Evolutionary conservation across 1,140 invertebrate genomes (phyloP), one percentile per base, ranked within the genome.

Genomic region (Halictus rubicundus): DNA sequence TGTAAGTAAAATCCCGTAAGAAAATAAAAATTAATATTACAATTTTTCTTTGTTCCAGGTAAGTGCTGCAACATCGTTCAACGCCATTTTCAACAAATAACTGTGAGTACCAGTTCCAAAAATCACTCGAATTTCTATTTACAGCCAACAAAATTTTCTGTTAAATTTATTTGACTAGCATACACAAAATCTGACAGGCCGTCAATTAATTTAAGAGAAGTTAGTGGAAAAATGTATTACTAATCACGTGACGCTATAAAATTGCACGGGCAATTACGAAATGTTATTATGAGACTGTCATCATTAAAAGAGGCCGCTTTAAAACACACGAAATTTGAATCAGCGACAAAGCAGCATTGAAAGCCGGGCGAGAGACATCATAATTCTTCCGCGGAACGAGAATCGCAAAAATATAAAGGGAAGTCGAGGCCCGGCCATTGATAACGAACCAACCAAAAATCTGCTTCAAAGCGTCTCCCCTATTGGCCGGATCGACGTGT

Each of bases 391-490:
- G 23, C 25, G 32, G 9, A 2, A 32, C 23, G 37, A 9, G 37
- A 25, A 37, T 19, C 52, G 9, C 8, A 21, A 68, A 68, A 76
- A 68, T 68, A 68, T 68, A 59, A 76, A 68, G 59, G 37, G 64
- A 32, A 59, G 25, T 68, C 42, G 42, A 76, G 52, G 68, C 52
- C 42, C 73, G 32, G 14, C 64, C 64, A 76, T 76, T 76, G 73
- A 59, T 76, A 68, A 76, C 73, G 73, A 76, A 68, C 73, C 64
- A 76, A 76, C 73, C 64, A 76, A 76, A 76, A 76, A 68, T 68
- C 59, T 76, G 64, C 49, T 76, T 25, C 64, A 65, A 37, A 75
- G 49, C 32, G 21, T 66, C 42, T n/a, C 10, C 49, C 23, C 25
- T 25, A 32, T 68, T n/a, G 52, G 32, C 32, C 7, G 12, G 23